phyloP scores from a whole-genome alignment of 2,113 vertebrate species.

The Gymnorhina tibicen region DNA sequence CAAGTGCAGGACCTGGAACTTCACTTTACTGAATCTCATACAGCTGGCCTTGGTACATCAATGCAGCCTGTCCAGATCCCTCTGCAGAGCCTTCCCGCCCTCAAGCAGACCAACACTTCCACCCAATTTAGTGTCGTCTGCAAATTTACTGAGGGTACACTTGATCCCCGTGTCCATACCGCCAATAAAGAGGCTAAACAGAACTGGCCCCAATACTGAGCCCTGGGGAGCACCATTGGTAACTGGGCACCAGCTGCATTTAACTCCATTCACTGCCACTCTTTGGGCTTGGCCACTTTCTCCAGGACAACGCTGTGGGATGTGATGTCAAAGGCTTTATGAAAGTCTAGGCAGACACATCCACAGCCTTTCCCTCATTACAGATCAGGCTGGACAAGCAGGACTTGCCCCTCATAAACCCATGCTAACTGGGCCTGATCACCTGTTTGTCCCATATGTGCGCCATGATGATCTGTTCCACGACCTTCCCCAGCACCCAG shows the following conservation, averaged over 20 bases:
- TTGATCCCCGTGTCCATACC: not conserved
- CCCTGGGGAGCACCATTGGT: not conserved
- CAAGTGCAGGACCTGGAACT: not conserved
- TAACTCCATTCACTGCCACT: not conserved
- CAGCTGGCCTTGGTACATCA: not conserved
- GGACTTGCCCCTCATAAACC: not conserved
- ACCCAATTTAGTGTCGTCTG: not conserved
- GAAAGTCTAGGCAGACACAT: not conserved
- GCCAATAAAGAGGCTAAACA: not conserved
- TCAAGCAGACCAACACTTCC: not conserved
- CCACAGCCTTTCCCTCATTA: not conserved
- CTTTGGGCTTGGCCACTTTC: not conserved
- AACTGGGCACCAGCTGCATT: not conserved
- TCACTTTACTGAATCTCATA: not conserved
- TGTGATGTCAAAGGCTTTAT: not conserved
- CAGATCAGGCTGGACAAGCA: not conserved
- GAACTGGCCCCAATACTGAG: not conserved
- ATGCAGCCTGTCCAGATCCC: not conserved
- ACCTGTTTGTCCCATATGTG: not conserved
- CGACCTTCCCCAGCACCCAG: not conserved
- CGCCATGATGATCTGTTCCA: not conserved
- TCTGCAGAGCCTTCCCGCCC: not conserved
- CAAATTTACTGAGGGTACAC: not conserved
- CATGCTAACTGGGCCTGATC: not conserved
- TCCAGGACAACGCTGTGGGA: not conserved